phyloP scores from a whole-genome alignment of 2,888 invertebrate species.

The Phalera bucephala region DNA sequence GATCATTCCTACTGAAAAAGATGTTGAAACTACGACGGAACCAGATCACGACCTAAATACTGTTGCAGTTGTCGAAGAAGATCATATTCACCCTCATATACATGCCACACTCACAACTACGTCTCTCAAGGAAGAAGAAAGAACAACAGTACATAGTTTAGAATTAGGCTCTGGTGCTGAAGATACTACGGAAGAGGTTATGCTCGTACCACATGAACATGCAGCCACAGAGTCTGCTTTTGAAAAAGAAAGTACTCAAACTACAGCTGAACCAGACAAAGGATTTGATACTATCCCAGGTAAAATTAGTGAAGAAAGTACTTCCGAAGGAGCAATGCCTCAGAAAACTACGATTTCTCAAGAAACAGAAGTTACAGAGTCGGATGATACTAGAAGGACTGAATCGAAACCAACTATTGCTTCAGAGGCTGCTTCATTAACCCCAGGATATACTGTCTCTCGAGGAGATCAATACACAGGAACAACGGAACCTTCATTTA shows the following conservation, averaged over 20 bases:
- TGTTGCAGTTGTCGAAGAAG: conserved; percentile 24
- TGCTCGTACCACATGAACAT: conserved; percentile 5
- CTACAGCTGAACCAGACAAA: conserved; percentile 49
- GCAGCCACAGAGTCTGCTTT: conserved; percentile 9
- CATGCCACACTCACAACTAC: conserved; percentile 5
- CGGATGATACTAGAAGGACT: conserved; percentile 11
- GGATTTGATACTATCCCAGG: conserved; percentile 56
- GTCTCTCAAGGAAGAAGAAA: conserved; percentile 7
- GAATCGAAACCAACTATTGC: conserved; percentile 15
- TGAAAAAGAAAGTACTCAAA: conserved; percentile 14
- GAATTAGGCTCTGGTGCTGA: conserved; percentile 9
- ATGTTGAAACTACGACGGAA: conserved; percentile 21
- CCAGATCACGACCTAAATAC: conserved; percentile 32
- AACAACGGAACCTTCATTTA: conserved; percentile 36
- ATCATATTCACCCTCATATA: conserved; percentile 13
- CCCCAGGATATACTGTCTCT: conserved; percentile 20
- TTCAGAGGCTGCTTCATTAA: conserved; percentile 15
- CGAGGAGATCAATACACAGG: conserved; percentile 29
- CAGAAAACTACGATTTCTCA: conserved; percentile 21
- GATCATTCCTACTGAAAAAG: conserved; percentile 9
- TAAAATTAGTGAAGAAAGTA: conserved; percentile 37
- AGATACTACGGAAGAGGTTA: conserved; percentile 7
- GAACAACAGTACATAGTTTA: conserved; percentile 7
- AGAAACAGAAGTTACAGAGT: conserved; percentile 26
- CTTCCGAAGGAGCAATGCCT: conserved; percentile 22